Conservation (phyloP, 2,888 invertebrate genomes). For the Lepidocyrtoides sp. region DNA sequence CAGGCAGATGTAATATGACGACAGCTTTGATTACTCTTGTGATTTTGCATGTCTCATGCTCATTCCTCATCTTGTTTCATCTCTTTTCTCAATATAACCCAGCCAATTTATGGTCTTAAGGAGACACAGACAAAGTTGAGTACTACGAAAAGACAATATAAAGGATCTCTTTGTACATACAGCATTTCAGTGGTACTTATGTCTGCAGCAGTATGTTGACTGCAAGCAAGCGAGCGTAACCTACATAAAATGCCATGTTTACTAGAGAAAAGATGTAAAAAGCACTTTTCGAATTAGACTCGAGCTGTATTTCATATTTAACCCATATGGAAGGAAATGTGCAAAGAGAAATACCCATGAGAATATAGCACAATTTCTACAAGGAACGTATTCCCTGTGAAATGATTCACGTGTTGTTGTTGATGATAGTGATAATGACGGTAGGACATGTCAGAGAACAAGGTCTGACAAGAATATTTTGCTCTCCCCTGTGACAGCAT, state of each 20-base stretch:
- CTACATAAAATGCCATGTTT: background rate
- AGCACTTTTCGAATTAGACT: background rate
- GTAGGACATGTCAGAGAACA: background rate
- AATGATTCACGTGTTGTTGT: conserved; percentile 35
- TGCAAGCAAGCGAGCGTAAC: background rate
- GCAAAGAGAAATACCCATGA: conserved; percentile 21
- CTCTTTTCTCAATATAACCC: conserved; percentile 1
- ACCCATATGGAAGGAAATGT: conserved; percentile 49
- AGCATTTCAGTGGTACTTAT: too few relatives aligned
- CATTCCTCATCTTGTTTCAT: conserved; percentile 51
- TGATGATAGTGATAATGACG: conserved; percentile 37
- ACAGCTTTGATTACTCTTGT: conserved; percentile 72
- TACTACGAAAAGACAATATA: conserved; percentile 16
- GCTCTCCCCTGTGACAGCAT: background rate
- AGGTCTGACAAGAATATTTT: conserved; percentile 27
- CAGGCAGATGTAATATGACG: conserved; percentile 17
- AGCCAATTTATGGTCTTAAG: background rate
- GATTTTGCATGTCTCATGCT: conserved; percentile 63
- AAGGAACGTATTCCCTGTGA: background rate
- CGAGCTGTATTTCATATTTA: background rate
- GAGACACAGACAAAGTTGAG: background rate
- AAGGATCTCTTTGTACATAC: background rate
- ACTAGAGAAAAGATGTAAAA: background rate
- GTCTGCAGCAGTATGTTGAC: background rate
- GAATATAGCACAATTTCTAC: background rate